Conservation (phyloP, 2,113 vertebrate species). For the Motacilla alba region DNA sequence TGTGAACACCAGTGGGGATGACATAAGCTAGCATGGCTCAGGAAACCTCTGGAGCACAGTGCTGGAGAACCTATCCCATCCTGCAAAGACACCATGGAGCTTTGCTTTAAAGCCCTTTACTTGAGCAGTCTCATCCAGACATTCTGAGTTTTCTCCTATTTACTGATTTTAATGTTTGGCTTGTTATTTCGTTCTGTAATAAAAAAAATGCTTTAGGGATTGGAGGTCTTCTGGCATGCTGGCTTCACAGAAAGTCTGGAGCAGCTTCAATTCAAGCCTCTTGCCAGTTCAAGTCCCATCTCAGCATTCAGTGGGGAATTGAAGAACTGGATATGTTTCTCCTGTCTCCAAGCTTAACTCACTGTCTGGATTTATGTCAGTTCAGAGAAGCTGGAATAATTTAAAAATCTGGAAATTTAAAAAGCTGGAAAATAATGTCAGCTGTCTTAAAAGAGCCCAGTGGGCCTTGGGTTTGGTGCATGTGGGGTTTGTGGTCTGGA, state of each 20-base stretch:
- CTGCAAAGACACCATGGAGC: not conserved
- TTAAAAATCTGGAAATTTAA: conserved; percentile 37
- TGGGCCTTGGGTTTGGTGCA: not conserved
- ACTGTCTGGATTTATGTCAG: conserved; percentile 55
- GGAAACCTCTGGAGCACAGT: not conserved
- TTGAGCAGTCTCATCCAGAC: not conserved
- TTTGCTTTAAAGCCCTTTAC: not conserved
- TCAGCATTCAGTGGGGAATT: not conserved
- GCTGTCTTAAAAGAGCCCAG: conserved; percentile 33
- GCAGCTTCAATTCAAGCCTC: conserved; percentile 26
- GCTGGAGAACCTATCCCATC: not conserved
- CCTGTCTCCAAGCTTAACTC: conserved; percentile 49
- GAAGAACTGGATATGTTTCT: conserved; percentile 36
- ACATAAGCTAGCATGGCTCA: not conserved
- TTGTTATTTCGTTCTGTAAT: conserved; percentile 30
- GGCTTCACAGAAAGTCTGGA: conserved; percentile 44
- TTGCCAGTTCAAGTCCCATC: conserved; percentile 33
- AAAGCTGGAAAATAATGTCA: conserved; percentile 56
- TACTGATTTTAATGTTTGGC: conserved; percentile 4
- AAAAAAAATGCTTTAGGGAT: conserved; percentile 18
- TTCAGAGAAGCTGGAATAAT: conserved; percentile 41
- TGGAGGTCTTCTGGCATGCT: conserved; percentile 46
- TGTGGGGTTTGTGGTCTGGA: conserved; percentile 54
- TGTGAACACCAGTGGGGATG: not conserved
- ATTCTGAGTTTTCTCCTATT: not conserved